phyloP scores from a whole-genome alignment of 1,140 invertebrate genomes.

The Nasonia giraulti region DNA sequence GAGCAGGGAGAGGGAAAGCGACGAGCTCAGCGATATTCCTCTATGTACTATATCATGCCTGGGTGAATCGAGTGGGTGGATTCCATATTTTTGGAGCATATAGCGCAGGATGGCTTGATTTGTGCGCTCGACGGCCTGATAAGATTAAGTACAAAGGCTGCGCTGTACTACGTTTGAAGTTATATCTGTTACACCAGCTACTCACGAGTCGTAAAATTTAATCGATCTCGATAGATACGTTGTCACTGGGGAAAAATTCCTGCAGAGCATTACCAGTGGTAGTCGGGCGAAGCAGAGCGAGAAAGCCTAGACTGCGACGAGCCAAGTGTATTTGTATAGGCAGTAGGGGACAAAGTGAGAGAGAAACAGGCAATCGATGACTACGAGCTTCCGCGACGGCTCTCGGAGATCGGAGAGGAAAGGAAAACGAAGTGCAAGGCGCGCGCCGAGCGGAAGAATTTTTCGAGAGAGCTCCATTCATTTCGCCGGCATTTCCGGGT shows the following conservation, averaged over 20 bases:
- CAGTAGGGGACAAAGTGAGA: neutral
- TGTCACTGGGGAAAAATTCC: too few relatives aligned
- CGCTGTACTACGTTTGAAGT: too few relatives aligned
- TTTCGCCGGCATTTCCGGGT: slow-evolving; percentile 53
- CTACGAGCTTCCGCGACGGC: too few relatives aligned
- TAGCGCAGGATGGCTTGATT: neutral
- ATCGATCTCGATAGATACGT: too few relatives aligned
- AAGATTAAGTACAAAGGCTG: neutral
- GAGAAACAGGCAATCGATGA: neutral
- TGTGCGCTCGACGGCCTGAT: neutral
- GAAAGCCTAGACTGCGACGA: too few relatives aligned
- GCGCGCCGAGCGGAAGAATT: slow-evolving; percentile 46
- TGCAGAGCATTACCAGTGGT: too few relatives aligned
- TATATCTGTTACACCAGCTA: too few relatives aligned
- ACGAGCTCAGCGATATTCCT: neutral
- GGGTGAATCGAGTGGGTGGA: neutral
- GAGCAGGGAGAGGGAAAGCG: neutral
- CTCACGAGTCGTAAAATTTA: too few relatives aligned
- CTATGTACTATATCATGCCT: neutral
- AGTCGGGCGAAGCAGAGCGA: too few relatives aligned
- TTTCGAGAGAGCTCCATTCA: slow-evolving; percentile 58
- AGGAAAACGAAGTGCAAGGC: slow-evolving; percentile 9
- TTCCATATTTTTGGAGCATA: neutral
- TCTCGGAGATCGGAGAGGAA: neutral
- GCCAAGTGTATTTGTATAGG: too few relatives aligned